A percentile compares a stretch with the other conserved stretches of the same genome.
Evolutionary conservation across 2,888 invertebrate genomes (phyloP).

Genomic region (Corythucha ciliata): DNA sequence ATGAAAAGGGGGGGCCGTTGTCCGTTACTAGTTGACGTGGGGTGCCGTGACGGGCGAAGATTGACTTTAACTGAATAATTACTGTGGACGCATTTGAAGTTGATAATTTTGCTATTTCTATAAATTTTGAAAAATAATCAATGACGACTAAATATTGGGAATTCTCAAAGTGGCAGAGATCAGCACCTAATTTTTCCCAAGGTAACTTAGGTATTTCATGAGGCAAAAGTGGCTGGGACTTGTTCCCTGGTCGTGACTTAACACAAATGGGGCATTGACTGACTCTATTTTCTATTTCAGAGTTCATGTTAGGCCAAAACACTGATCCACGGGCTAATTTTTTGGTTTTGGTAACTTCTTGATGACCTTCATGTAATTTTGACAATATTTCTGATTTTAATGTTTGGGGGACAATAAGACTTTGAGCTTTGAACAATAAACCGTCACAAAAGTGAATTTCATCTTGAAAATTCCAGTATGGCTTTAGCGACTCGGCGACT

Average conservation of each 20-base stretch:
- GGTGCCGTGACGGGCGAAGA: slow-evolving; percentile 32
- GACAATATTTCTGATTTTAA: slow-evolving; percentile 15
- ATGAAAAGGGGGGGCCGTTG: too few species aligned
- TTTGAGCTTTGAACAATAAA: slow-evolving; percentile 3
- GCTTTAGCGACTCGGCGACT: too few species aligned
- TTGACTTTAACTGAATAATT: slow-evolving; percentile 27
- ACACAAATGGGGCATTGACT: slow-evolving; percentile 30
- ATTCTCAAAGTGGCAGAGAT: slow-evolving; percentile 36
- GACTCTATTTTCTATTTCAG: slow-evolving; percentile 29
- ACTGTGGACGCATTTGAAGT: slow-evolving; percentile 27
- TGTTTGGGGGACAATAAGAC: slow-evolving; percentile 18
- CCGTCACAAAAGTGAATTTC: slow-evolving; percentile 16
- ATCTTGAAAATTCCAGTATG: slow-evolving; percentile 20
- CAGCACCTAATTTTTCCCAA: slow-evolving; percentile 37
- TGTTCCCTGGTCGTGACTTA: slow-evolving; percentile 21
- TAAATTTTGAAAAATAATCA: slow-evolving; percentile 34
- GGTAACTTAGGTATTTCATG: slow-evolving; percentile 35
- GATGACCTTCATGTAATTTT: slow-evolving; percentile 30
- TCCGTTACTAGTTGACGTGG: too few species aligned
- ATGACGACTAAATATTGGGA: slow-evolving; percentile 33
- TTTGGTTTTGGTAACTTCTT: slow-evolving; percentile 27
- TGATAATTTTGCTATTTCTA: slow-evolving; percentile 29
- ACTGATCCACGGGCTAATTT: slow-evolving; percentile 31
- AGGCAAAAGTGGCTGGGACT: slow-evolving; percentile 32
- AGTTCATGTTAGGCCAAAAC: slow-evolving; percentile 33